Evolutionary conservation across 2,888 invertebrate species (phyloP).

Genomic region (Seira sanloemensis): DNA sequence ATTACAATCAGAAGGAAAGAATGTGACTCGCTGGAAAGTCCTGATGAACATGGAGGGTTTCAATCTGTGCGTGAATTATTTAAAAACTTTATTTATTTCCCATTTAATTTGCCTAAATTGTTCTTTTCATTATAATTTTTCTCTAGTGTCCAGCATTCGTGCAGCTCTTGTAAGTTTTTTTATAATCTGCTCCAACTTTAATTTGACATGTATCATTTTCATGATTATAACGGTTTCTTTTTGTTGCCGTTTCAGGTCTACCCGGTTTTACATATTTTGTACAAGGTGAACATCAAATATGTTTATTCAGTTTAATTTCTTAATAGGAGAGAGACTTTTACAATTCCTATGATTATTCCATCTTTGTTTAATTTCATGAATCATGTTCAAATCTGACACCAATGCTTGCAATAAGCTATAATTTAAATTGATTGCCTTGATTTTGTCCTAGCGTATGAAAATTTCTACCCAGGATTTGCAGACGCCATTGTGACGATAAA

Average conservation of each 20-base stretch:
- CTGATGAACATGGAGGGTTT: slow-evolving; percentile 43
- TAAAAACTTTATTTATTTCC: not conserved
- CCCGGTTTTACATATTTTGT: slow-evolving; percentile 44
- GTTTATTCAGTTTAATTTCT: too few relatives aligned
- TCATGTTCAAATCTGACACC: not conserved
- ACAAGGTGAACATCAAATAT: too few relatives aligned
- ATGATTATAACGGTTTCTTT: too few relatives aligned
- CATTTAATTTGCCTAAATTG: slow-evolving; percentile 3
- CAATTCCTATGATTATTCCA: too few relatives aligned
- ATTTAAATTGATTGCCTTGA: too few relatives aligned
- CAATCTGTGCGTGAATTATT: slow-evolving; percentile 16
- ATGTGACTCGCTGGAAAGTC: slow-evolving; percentile 43
- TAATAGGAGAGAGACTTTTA: too few relatives aligned
- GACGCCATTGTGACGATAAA: slow-evolving; percentile 44
- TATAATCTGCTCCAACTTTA: not conserved
- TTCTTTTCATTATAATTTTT: not conserved
- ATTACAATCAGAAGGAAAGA: slow-evolving; percentile 42
- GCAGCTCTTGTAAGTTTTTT: slow-evolving; percentile 14
- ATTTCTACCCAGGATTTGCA: slow-evolving; percentile 43
- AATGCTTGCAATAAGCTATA: not conserved
- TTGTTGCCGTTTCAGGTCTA: slow-evolving; percentile 10
- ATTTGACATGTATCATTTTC: slow-evolving; percentile 23
- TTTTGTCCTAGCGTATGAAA: slow-evolving; percentile 57
- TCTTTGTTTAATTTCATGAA: not conserved
- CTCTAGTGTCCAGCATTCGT: slow-evolving; percentile 26